Evolutionary conservation across 2,797 vertebrate species (phyloP), one percentile per base, ranked within the genome.

Genomic region (Anguilla marmorata): DNA sequence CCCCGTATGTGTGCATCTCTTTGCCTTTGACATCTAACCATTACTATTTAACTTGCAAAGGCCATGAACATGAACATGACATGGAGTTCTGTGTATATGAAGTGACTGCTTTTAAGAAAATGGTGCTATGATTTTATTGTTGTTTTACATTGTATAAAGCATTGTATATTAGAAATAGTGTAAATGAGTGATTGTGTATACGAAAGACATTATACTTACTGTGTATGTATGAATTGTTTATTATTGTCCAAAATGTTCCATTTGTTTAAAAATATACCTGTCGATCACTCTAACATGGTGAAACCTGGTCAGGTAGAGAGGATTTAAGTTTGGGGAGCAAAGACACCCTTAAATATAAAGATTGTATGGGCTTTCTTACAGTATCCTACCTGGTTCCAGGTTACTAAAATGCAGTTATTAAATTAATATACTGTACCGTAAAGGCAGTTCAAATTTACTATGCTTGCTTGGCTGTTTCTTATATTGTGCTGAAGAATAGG

Each of bases 391-490:
- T 82, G 79, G 79, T 24, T 82, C 41, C 45, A 50, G 79, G 41
- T 48, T 82, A 82, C 21, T 50, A 24, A 50, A 50, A 82, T 24
- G 3, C 79, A 82, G 21, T 82, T 7, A 82, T 82, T 48, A 50
- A 82, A 82, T 82, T 21, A 82, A 82, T 82, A 82, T 82, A 82
- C 45, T n/a, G 79, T 82, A 82, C 79, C n/a, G 45, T 50, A 82
- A n/a, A 50, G 79, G 41, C 79, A 82, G 79, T 48, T 48, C 5
- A 48, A 14, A 41, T 33, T 6, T 79, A 41, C 37, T 82, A 24
- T n/a, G 79, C 27, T 33, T 82, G 4, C 41, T 48, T 50, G 21
- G 37, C 12, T 30, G 45, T 50, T 48, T 50, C 41, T n/a, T 24
- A n/a, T 24, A 24, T 24, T 82, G 45, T n/a, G 33, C 11, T 79